Conservation (phyloP, 2,797 vertebrate genomes). For the Agapornis canus region DNA sequence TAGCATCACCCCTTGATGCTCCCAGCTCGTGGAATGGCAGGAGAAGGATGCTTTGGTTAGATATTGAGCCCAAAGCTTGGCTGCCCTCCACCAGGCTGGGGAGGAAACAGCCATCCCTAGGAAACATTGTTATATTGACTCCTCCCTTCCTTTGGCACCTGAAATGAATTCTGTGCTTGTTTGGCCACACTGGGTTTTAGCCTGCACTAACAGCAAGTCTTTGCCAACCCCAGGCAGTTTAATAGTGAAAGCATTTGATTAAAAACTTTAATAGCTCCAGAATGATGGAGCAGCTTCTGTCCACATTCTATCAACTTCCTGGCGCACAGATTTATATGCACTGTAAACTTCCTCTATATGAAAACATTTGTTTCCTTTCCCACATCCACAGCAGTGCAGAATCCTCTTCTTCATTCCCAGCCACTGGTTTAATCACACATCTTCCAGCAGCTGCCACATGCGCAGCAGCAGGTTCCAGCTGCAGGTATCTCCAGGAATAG, state of each 20-base stretch:
- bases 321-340: not conserved
- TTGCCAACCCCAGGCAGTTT: constrained; percentile 70
- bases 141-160: not conserved
- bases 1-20: not conserved
- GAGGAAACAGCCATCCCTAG: not conserved
- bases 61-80: not conserved
- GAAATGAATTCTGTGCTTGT: constrained; percentile 55
- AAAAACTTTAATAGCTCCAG: constrained; percentile 72
- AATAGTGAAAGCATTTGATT: constrained; percentile 76
- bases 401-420: constrained; percentile 5
- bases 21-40: not conserved
- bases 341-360: constrained; percentile 18
- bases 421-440: not conserved
- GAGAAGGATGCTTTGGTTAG: fast-evolving
- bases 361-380: constrained; percentile 39
- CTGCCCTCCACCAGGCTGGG: not conserved
- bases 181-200: constrained; percentile 29
- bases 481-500: not conserved
- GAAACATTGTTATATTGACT: not conserved
- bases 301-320: constrained; percentile 36
- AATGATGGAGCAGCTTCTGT: constrained; percentile 51
- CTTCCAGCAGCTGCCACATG: not conserved
- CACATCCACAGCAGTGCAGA: not conserved
- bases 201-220: constrained; percentile 25
- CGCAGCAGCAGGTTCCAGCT: not conserved